Conservation (phyloP, 2,797 vertebrate species). For the Psittacula echo region DNA sequence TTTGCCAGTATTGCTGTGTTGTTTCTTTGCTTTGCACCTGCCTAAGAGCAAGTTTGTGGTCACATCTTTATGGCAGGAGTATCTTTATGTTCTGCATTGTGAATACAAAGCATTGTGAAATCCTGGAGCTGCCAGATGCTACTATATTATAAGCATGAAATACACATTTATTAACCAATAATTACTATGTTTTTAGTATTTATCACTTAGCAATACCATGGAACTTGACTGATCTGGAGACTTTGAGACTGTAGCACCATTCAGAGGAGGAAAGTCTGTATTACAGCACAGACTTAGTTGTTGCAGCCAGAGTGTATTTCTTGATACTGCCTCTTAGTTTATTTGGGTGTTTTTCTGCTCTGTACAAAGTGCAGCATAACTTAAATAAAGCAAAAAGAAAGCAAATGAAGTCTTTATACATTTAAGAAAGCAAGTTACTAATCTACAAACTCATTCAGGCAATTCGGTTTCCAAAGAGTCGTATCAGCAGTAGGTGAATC, state of each 20-base stretch:
- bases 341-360: neutral
- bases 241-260: neutral
- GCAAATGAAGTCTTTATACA: rapidly evolving
- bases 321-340: rapidly evolving
- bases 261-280: neutral
- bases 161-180: neutral
- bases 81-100: neutral
- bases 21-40: neutral
- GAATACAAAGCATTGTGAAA: neutral
- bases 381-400: neutral
- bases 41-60: neutral
- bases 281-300: neutral
- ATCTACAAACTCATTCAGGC: neutral
- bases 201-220: neutral
- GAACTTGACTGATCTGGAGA: neutral
- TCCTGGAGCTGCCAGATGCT: neutral
- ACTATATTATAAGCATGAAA: neutral
- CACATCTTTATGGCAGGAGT: neutral
- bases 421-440: neutral
- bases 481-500: neutral
- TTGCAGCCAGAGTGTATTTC: neutral
- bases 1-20: neutral
- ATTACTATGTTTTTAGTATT: neutral
- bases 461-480: neutral
- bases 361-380: neutral